phyloP scores from a whole-genome alignment of 2,888 invertebrate genomes.

The Megamerina dolium region DNA sequence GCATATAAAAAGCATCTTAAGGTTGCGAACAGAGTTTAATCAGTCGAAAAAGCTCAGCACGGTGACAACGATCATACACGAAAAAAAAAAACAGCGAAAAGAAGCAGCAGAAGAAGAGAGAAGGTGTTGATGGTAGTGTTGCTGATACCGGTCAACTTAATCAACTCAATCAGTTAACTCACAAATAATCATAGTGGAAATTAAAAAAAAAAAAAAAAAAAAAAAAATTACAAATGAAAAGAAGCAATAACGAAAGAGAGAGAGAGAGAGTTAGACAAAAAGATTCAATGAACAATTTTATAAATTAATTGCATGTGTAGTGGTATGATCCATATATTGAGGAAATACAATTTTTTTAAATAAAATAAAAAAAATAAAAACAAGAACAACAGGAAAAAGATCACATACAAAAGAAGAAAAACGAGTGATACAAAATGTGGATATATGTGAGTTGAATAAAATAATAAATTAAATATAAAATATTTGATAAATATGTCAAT shows the following conservation, averaged over 20 bases:
- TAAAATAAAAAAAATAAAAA: too few species aligned
- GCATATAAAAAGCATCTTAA: slow-evolving; percentile 46
- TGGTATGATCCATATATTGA: too few species aligned
- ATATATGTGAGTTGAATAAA: too few species aligned
- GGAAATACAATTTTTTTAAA: too few species aligned
- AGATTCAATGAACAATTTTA: too few species aligned
- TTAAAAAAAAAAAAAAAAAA: not conserved
- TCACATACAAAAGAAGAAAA: too few species aligned
- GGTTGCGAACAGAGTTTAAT: slow-evolving; percentile 42
- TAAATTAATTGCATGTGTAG: too few species aligned
- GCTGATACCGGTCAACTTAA: too few species aligned
- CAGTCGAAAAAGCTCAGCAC: slow-evolving; percentile 39
- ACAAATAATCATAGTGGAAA: not conserved
- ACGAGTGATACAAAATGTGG: too few species aligned
- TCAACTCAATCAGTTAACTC: not conserved
- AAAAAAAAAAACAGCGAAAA: slow-evolving; percentile 3
- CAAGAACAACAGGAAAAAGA: too few species aligned
- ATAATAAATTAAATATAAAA: too few species aligned
- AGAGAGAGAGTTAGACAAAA: not conserved
- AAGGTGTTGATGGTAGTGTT: slow-evolving; percentile 1
- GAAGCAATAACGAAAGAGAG: not conserved
- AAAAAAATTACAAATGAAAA: not conserved
- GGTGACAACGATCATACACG: slow-evolving; percentile 26
- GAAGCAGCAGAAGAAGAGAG: not conserved
- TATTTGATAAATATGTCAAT: too few species aligned